Evolutionary conservation across 2,797 vertebrate genomes (phyloP).

Genomic region (Lemur catta): DNA sequence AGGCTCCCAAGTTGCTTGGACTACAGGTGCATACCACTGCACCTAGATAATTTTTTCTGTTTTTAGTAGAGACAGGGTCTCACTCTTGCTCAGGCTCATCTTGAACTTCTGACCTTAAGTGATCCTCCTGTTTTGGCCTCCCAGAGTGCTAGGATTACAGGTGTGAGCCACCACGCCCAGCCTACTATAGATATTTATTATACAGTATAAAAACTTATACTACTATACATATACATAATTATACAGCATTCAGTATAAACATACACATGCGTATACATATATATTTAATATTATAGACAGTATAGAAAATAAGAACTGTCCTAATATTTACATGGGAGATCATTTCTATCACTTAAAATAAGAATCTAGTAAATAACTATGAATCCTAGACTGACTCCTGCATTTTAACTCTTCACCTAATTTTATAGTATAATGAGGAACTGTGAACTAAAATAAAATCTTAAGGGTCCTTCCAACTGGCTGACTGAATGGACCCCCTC

Average conservation of each 20-base stretch:
- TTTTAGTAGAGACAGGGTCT: neutral
- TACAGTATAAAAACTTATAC: neutral
- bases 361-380: neutral
- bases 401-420: slow-evolving; percentile 34
- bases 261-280: neutral
- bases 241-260: neutral
- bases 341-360: neutral
- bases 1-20: neutral
- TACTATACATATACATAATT: neutral
- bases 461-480: too few species aligned
- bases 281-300: neutral
- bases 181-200: neutral
- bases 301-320: neutral
- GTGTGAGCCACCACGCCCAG: neutral
- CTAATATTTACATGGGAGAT: slow-evolving; percentile 10
- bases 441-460: too few species aligned
- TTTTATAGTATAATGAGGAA: neutral
- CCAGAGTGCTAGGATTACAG: neutral
- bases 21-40: neutral
- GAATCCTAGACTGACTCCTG: neutral
- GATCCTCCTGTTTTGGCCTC: neutral
- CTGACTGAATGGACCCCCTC: too few species aligned
- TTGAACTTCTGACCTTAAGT: neutral
- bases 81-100: neutral
- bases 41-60: neutral